Evolutionary conservation across 1,140 invertebrate species (phyloP).

Genomic region (Campoletis sonorensis): DNA sequence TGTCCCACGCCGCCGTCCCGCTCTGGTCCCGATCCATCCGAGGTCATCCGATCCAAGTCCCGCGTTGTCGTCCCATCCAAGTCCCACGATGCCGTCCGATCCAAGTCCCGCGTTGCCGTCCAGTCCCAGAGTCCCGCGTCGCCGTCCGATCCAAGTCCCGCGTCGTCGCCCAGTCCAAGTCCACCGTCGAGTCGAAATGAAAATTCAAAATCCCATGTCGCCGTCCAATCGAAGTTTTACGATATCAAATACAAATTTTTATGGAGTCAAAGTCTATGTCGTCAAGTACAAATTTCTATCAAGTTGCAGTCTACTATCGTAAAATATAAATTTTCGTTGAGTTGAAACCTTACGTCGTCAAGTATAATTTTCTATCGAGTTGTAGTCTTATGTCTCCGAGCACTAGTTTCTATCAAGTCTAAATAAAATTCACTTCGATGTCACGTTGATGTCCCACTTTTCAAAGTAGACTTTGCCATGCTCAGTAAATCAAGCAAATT

Average conservation of each 20-base stretch:
- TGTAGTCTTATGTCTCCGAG: neutral
- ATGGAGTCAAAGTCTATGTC: too few relatives aligned
- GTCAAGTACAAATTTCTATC: neutral
- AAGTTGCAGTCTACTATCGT: too few relatives aligned
- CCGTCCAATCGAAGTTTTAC: neutral
- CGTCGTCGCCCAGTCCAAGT: constrained; percentile 17
- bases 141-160: constrained; percentile 32
- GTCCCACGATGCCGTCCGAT: constrained; percentile 5
- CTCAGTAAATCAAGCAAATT: too few relatives aligned
- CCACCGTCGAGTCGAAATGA: neutral
- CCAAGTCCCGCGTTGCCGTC: constrained; percentile 39
- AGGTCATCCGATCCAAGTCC: constrained; percentile 35
- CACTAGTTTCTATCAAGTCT: too few relatives aligned
- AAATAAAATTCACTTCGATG: too few relatives aligned
- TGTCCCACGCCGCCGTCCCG: constrained; percentile 14
- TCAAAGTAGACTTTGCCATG: too few relatives aligned
- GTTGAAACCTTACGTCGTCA: neutral
- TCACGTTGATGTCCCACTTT: too few relatives aligned
- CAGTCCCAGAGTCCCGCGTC: constrained; percentile 8
- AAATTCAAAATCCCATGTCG: neutral
- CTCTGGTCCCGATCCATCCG: constrained; percentile 4
- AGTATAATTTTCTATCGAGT: neutral
- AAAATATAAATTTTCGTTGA: too few relatives aligned
- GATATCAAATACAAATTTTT: too few relatives aligned
- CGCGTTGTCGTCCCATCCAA: constrained; percentile 5